These are phyloP conservation scores for Cheilosia soror DNA, from an alignment of 2,888 invertebrate genomes.

Conservation along the genomic window DNA sequence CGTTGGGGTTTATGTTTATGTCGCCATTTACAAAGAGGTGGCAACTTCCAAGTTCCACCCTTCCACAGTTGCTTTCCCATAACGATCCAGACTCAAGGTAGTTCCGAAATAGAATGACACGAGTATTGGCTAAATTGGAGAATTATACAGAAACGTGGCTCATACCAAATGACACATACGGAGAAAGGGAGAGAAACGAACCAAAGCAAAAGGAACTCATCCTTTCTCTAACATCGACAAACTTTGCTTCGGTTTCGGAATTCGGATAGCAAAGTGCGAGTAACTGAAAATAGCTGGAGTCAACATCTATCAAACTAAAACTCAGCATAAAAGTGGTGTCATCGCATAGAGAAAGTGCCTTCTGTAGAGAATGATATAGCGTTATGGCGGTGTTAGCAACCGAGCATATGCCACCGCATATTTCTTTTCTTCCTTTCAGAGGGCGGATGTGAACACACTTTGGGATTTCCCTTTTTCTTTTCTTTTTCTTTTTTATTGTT, in stretches of 20 bases:
- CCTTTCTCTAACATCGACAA: constrained; percentile 21
- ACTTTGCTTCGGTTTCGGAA: constrained; percentile 5
- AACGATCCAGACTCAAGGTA: constrained; percentile 50
- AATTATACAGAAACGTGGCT: constrained; percentile 73
- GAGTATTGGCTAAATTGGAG: constrained; percentile 73
- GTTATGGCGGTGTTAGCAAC: constrained; percentile 70
- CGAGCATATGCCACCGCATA: constrained; percentile 72
- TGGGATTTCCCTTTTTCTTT: constrained; percentile 50
- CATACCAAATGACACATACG: constrained; percentile 31
- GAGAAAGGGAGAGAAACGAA: constrained; percentile 20
- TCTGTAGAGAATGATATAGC: constrained; percentile 58
- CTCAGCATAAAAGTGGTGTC: constrained; percentile 74
- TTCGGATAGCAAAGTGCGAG: neutral
- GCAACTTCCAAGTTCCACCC: constrained; percentile 57
- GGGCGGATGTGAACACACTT: constrained; percentile 63
- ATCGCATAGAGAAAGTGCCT: constrained; percentile 53
- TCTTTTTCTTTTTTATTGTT: constrained; percentile 59
- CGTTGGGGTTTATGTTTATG: constrained; percentile 75
- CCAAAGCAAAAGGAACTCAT: no score
- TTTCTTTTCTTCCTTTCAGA: constrained; percentile 55
- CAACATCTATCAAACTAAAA: constrained; percentile 74
- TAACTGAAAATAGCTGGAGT: constrained; percentile 50
- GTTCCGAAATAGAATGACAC: constrained; percentile 57
- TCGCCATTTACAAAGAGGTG: constrained; percentile 74
- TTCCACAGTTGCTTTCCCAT: constrained; percentile 7